Percentiles rank a stretch among this genome's conserved stretches.
Evolutionary conservation across 2,888 invertebrate genomes (phyloP).

Genomic region (Minunthozetes semirufus): DNA sequence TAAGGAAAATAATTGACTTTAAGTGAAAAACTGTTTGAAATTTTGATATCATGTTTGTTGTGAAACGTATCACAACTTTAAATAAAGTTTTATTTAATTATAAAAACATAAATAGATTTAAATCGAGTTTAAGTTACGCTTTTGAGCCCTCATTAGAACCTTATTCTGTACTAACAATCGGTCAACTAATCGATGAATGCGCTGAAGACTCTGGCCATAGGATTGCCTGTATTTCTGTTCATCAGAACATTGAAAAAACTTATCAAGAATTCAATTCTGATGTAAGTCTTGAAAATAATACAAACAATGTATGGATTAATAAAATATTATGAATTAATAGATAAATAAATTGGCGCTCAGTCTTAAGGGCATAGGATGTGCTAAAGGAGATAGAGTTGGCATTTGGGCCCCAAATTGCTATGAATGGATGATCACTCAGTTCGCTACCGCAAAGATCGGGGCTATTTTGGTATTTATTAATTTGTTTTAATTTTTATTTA

Average conservation of each 20-base stretch:
- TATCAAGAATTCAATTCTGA: constrained; percentile 32
- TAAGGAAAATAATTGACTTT: too few species aligned
- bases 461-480: constrained; percentile 57
- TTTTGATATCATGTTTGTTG: too few species aligned
- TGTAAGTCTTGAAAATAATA: neutral
- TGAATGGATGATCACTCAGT: constrained; percentile 67
- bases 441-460: constrained; percentile 66
- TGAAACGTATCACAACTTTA: neutral
- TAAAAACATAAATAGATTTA: neutral
- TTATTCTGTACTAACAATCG: constrained; percentile 55
- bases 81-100: too few species aligned
- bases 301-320: neutral
- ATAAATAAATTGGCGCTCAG: constrained; percentile 66
- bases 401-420: constrained; percentile 70
- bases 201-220: constrained; percentile 53
- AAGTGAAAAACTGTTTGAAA: too few species aligned
- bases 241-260: constrained; percentile 34
- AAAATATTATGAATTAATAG: constrained; percentile 47
- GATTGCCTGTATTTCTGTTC: neutral
- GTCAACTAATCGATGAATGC: constrained; percentile 55
- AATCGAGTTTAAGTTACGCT: constrained; percentile 56
- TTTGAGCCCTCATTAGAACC: constrained; percentile 54
- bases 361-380: constrained; percentile 61
- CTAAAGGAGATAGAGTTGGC: constrained; percentile 66
- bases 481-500: constrained; percentile 40